These are phyloP conservation scores for Petrocephalus microphthalmus DNA, from an alignment of 2,113 vertebrate genomes.

Conservation along the genomic window DNA sequence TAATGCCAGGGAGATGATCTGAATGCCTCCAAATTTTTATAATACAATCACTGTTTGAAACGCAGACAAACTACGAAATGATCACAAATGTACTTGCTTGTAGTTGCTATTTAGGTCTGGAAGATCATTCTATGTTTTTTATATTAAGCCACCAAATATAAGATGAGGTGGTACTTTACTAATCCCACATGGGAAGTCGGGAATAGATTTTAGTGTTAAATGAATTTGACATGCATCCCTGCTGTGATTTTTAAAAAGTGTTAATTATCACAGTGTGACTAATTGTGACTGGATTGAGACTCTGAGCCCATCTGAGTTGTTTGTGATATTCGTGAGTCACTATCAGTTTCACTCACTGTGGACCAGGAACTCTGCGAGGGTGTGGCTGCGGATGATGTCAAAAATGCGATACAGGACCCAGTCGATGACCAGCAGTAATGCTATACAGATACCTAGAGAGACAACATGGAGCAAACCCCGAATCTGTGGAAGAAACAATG, in stretches of 20 bases:
- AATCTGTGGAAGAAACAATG: conserved; percentile 37
- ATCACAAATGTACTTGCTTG: background rate
- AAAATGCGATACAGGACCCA: conserved; percentile 62
- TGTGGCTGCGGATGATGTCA: conserved; percentile 66
- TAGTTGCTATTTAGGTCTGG: background rate
- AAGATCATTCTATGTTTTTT: background rate
- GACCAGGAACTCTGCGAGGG: conserved; percentile 67
- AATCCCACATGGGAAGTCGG: background rate
- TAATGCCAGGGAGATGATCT: background rate
- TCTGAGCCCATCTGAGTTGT: background rate
- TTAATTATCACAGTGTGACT: background rate
- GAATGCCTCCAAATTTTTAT: background rate
- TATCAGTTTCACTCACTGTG: conserved; percentile 57
- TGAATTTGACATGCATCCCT: background rate
- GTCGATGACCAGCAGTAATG: conserved; percentile 62
- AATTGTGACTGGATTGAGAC: background rate
- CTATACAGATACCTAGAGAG: conserved; percentile 51
- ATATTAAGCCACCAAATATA: background rate
- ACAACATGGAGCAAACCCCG: conserved; percentile 59
- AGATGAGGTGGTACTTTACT: background rate
- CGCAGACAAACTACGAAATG: background rate
- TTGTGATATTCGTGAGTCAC: background rate
- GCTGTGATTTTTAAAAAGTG: background rate
- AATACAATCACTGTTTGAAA: background rate
- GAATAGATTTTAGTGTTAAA: background rate